Conservation (phyloP, 2,113 vertebrate species). For the Heterocephalus glaber region DNA sequence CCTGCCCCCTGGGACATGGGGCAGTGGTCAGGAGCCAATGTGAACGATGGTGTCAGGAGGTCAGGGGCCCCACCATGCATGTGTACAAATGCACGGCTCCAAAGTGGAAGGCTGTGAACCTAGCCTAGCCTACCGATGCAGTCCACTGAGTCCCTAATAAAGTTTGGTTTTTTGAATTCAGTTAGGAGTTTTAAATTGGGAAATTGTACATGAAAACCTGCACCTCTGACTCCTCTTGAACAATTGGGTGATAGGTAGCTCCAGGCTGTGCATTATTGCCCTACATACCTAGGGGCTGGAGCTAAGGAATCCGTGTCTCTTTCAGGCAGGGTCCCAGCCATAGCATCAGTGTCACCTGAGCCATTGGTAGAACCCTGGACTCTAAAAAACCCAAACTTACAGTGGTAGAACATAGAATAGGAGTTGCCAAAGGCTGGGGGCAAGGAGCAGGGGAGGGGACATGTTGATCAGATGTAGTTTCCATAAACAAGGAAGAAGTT, state of each 20-base stretch:
- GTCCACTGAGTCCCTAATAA: background rate
- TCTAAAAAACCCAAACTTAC: background rate
- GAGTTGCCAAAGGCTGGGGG: background rate
- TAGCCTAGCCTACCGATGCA: background rate
- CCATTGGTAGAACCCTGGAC: background rate
- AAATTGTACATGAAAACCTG: background rate
- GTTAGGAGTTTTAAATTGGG: background rate
- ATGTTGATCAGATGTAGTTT: background rate
- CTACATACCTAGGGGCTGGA: background rate
- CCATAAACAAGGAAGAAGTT: background rate
- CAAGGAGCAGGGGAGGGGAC: background rate
- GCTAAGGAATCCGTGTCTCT: background rate
- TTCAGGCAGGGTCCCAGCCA: background rate
- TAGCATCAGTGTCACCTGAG: no score
- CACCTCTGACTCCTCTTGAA: background rate
- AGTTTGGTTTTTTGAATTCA: background rate
- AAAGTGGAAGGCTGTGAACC: background rate
- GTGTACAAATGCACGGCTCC: background rate
- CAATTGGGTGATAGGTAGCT: background rate
- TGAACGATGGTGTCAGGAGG: background rate
- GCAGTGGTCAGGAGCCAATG: background rate
- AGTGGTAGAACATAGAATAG: background rate
- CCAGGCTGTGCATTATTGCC: background rate
- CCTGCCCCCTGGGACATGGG: background rate
- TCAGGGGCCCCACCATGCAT: rapidly evolving